Base-by-base conservation (phyloP, 2,113 vertebrate species). In the Channa argus region DNA sequence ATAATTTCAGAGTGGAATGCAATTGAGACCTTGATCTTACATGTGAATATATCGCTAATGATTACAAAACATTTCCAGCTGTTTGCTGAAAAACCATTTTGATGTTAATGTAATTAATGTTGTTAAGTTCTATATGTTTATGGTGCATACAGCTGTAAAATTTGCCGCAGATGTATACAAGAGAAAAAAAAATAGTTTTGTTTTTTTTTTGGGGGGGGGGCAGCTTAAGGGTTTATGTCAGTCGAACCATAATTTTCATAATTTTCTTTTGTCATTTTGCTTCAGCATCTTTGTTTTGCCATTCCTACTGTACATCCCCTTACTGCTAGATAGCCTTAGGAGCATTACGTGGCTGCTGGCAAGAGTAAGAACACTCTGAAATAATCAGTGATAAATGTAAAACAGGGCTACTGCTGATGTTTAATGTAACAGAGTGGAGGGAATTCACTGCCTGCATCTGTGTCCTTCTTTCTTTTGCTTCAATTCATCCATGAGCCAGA, bases 1-100 rank as follows among this genome's bases (percentile, higher is more conserved):
- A 97, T 97, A 96, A 96, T 94, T 92, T 93, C 94, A 92, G 94
- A 94, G 94, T 91, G 94, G 83, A 94, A 93, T 94, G 92, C 89
- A 91, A 81, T 74, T 86, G 90, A 88, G 80, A 92, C 88, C 87
- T 93, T 95, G 93, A 92, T 94, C 90, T 91, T 90, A 82, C 24
- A 24, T 91, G 73, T 93, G 90, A 94, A 95, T 88, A 94, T 95
- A 95, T 86, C 79, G 86, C 74, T 92, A 45, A 76, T 82, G 71
- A 77, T 72, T 69, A 88, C 51, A 14, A 91, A 89, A 90, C 73
- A 88, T 92, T 93, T 94, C 91, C 89, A 77, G 91, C 93, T 94
- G 90, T 93, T 91, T 91, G 89, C 91, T 89, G 86, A 85, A 63
- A 71, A 77, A 81, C 71, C 63, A 79, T 88, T 91, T 85, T 86